phyloP scores from a whole-genome alignment of 1,140 invertebrate species.

The Drosophila simulans region DNA sequence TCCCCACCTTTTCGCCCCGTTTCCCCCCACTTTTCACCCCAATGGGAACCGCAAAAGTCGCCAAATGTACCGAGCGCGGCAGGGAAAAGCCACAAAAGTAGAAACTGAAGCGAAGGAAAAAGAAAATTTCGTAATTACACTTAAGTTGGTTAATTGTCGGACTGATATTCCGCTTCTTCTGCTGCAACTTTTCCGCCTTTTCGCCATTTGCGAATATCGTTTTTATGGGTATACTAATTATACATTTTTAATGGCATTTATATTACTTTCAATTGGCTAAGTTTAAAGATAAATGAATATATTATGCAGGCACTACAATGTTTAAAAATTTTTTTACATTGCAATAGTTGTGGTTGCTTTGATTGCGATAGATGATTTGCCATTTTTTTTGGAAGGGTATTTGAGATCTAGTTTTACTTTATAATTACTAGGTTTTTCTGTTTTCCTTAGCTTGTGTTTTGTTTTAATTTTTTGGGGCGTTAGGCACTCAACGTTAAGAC shows the following conservation, averaged over 20 bases:
- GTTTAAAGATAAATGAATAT: conserved; percentile 2
- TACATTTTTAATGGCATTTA: conserved; percentile 23
- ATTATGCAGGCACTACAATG: not conserved
- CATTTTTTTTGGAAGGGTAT: not conserved
- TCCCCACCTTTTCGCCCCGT: conserved; percentile 1
- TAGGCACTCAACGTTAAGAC: not conserved
- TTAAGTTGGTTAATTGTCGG: conserved; percentile 45
- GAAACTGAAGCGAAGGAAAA: conserved; percentile 36
- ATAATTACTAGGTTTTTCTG: not conserved
- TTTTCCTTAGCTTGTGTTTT: too few species aligned
- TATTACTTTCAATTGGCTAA: not conserved
- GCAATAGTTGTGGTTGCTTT: too few species aligned
- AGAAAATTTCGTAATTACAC: conserved; percentile 37
- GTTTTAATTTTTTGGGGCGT: not conserved
- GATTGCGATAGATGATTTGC: too few species aligned
- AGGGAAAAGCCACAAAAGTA: conserved; percentile 30
- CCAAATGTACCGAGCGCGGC: conserved; percentile 7
- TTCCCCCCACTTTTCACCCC: not conserved
- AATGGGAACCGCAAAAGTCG: conserved; percentile 19
- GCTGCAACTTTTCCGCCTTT: conserved; percentile 21
- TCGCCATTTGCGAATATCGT: not conserved
- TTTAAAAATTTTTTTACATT: not conserved
- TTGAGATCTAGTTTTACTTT: too few species aligned
- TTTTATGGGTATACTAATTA: conserved; percentile 19
- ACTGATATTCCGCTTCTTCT: conserved; percentile 38